phyloP scores from a whole-genome alignment of 2,113 vertebrate genomes.

The Dolichotis patagonum region DNA sequence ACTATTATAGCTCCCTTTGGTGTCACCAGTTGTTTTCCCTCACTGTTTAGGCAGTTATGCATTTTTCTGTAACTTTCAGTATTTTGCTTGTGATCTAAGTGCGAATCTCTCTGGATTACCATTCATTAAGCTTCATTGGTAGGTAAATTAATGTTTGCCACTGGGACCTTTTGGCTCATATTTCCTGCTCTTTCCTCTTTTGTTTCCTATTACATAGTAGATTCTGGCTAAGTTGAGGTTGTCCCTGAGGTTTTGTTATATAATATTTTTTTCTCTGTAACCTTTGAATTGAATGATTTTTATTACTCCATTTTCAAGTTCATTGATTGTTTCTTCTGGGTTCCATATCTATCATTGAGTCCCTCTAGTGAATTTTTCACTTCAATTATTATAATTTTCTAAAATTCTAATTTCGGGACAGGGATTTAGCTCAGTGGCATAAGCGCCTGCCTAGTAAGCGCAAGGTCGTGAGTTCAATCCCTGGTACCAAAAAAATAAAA shows the following conservation, averaged over 20 bases:
- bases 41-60: background rate
- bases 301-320: background rate
- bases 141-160: background rate
- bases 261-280: background rate
- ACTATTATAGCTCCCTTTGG: background rate
- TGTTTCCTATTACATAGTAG: background rate
- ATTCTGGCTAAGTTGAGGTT: rapidly evolving
- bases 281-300: background rate
- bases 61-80: background rate
- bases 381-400: background rate
- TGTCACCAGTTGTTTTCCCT: background rate
- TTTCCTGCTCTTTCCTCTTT: background rate
- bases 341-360: rapidly evolving
- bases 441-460: too few relatives aligned
- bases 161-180: rapidly evolving
- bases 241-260: too few relatives aligned
- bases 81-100: background rate
- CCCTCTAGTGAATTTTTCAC: background rate
- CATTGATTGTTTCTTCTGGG: background rate
- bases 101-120: background rate
- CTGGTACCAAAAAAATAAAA: too few relatives aligned
- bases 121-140: background rate
- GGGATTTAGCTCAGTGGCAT: too few relatives aligned
- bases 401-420: background rate
- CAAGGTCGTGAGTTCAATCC: too few relatives aligned